Percentiles rank a stretch among this genome's conserved stretches.
These are phyloP conservation scores for Scytalopus superciliaris DNA, from an alignment of 2,113 vertebrate genomes.

Conservation along the genomic window DNA sequence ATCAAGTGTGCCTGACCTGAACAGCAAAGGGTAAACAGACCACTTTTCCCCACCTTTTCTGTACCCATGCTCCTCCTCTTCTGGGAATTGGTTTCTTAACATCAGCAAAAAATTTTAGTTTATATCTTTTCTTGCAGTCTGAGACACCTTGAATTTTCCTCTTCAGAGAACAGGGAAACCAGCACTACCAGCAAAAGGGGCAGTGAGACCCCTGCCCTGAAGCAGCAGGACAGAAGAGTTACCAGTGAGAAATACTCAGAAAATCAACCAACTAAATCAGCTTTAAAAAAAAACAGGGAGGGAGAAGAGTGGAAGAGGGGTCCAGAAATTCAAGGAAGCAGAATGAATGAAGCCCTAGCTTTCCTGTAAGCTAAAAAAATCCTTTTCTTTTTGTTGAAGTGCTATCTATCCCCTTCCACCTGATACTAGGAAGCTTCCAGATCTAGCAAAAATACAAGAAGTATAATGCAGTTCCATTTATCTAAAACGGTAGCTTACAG, in stretches of 20 bases:
- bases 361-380: accelerated
- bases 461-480: neutral
- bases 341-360: neutral
- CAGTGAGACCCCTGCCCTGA: neutral
- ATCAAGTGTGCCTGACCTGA: neutral
- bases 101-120: neutral
- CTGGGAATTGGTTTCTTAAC: neutral
- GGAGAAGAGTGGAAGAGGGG: neutral
- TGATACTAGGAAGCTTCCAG: neutral
- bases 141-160: neutral
- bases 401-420: neutral
- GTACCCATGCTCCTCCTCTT: neutral
- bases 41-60: neutral
- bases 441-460: neutral
- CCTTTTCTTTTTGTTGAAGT: neutral
- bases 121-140: neutral
- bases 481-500: conserved; percentile 19
- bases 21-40: neutral
- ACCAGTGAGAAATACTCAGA: neutral
- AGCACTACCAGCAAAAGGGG: neutral
- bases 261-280: neutral
- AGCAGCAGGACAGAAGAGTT: neutral
- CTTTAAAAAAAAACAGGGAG: neutral
- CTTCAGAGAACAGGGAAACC: neutral
- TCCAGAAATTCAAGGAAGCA: neutral